These are phyloP conservation scores for Sandelia bainsii DNA, from an alignment of 2,797 vertebrate genomes.

Conservation along the genomic window DNA sequence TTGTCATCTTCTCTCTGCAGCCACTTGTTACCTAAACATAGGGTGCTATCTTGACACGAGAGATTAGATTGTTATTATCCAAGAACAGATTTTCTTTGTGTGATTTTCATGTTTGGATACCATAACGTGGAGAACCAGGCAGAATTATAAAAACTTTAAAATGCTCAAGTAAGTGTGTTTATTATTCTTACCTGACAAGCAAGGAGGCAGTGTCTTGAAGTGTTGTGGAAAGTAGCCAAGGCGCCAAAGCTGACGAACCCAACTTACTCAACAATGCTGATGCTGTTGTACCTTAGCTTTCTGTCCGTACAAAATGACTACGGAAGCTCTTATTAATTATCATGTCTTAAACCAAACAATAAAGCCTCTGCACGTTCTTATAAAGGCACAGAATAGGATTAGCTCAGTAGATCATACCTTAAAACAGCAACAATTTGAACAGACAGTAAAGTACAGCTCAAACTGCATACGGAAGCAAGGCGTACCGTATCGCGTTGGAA, in stretches of 20 bases:
- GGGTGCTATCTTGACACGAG: no score
- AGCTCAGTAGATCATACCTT: neutral
- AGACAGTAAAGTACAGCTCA: neutral
- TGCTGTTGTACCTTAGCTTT: neutral
- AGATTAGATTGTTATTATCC: neutral
- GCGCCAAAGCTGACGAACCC: slow-evolving; percentile 71
- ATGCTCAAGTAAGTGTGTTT: no score
- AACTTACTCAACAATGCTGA: neutral
- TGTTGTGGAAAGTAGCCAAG: slow-evolving; percentile 24
- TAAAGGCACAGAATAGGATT: no score
- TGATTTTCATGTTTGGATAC: slow-evolving; percentile 1
- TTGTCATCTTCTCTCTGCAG: slow-evolving; percentile 7
- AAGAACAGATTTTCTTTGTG: neutral
- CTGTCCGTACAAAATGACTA: neutral
- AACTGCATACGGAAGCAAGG: slow-evolving; percentile 49
- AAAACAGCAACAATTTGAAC: slow-evolving; percentile 19
- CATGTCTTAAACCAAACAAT: neutral
- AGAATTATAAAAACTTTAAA: no score
- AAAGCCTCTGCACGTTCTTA: accelerated
- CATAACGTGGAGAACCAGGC: neutral
- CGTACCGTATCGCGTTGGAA: neutral
- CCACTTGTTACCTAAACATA: slow-evolving; percentile 17
- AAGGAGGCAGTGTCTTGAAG: neutral
- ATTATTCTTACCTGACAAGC: slow-evolving; percentile 22
- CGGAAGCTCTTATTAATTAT: neutral